A percentile compares a stretch with the other conserved stretches of the same genome.
Conservation (phyloP, 2,888 invertebrate genomes). For the Dynastes grantii region DNA sequence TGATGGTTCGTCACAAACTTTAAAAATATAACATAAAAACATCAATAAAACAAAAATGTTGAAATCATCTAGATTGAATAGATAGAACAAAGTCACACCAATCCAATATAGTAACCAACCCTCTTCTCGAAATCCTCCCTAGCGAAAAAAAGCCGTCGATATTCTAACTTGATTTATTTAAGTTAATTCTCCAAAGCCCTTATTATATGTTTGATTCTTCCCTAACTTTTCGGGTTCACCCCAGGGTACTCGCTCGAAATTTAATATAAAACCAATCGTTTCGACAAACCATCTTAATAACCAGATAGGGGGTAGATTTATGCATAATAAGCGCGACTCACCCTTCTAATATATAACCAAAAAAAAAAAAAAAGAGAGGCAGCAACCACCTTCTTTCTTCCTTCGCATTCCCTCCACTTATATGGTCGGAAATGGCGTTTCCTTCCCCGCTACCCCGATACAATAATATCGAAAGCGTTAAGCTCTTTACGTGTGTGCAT, state of each 20-base stretch:
- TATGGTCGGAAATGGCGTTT: too few relatives aligned
- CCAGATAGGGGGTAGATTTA: constrained; percentile 48
- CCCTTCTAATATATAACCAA: not conserved
- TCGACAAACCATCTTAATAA: constrained; percentile 53
- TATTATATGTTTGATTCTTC: too few relatives aligned
- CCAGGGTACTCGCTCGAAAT: constrained; percentile 40
- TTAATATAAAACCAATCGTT: constrained; percentile 55
- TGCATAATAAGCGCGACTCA: constrained; percentile 51
- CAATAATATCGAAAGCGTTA: constrained; percentile 34
- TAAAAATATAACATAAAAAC: too few relatives aligned
- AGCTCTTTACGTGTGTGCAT: constrained; percentile 48
- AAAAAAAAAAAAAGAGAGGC: not conserved
- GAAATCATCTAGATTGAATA: too few relatives aligned
- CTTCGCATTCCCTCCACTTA: not conserved
- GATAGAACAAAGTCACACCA: too few relatives aligned
- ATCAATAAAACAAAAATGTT: too few relatives aligned
- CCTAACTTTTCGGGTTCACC: not conserved
- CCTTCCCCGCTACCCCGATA: not conserved
- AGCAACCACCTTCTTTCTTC: not conserved
- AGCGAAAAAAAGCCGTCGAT: too few relatives aligned
- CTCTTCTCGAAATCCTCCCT: too few relatives aligned
- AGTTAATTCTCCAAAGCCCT: too few relatives aligned
- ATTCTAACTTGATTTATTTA: too few relatives aligned
- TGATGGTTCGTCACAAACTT: too few relatives aligned
- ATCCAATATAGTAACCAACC: too few relatives aligned